A percentile compares a stretch with the other conserved stretches of the same genome.
Evolutionary conservation across 37 sponge, comb jelly and placozoan species (phyloP).

Genomic region (Dysidea cf. avara): DNA sequence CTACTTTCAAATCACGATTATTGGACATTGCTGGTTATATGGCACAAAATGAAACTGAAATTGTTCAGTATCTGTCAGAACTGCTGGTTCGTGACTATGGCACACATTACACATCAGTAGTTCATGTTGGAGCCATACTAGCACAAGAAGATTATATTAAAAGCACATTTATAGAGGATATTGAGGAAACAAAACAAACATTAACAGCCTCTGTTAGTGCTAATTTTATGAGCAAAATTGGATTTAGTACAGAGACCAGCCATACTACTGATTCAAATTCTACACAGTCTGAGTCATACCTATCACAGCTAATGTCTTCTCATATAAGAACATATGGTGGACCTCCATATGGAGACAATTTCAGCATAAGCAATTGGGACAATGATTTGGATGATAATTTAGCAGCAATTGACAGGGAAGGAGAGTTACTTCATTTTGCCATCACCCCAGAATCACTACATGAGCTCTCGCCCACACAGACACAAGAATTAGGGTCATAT

Average conservation of each 20-base stretch:
- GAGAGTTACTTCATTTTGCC: slow-evolving; percentile 33
- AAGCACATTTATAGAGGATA: not conserved
- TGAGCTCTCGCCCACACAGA: slow-evolving; percentile 49
- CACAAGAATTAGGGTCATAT: slow-evolving; percentile 25
- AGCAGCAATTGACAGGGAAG: slow-evolving; percentile 72
- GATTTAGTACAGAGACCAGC: not conserved
- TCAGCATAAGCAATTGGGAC: slow-evolving; percentile 65
- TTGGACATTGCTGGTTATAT: slow-evolving; percentile 67
- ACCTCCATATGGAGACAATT: slow-evolving; percentile 59
- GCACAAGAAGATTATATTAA: too few relatives aligned
- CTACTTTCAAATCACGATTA: slow-evolving; percentile 47
- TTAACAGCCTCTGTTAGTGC: slow-evolving; percentile 54
- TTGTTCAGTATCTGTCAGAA: slow-evolving; percentile 60
- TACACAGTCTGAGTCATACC: not conserved
- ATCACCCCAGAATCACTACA: slow-evolving; percentile 52
- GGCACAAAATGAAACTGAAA: slow-evolving; percentile 55
- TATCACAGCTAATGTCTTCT: slow-evolving; percentile 38
- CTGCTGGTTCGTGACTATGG: slow-evolving; percentile 74
- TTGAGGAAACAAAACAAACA: not conserved
- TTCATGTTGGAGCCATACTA: too few relatives aligned
- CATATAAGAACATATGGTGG: slow-evolving; percentile 60
- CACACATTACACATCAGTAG: slow-evolving; percentile 53
- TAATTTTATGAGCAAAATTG: slow-evolving; percentile 41
- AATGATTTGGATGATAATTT: slow-evolving; percentile 58
- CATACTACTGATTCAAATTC: not conserved